Evolutionary conservation across 2,797 vertebrate species (phyloP), one percentile per base, ranked within the genome.

Genomic region (Hoplostethus mediterraneus): DNA sequence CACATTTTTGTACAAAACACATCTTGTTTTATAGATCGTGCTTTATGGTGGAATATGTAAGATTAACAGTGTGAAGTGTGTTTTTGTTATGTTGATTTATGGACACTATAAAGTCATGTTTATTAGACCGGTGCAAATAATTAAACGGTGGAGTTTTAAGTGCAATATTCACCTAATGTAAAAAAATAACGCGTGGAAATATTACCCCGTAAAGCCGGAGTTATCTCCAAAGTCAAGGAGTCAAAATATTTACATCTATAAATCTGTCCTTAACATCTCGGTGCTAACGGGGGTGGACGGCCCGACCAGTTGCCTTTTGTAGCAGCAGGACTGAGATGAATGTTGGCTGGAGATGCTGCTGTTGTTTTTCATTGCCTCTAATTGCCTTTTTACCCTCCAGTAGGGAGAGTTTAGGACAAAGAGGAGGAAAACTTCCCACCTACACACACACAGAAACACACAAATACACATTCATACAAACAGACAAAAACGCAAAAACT

Each of bases 81-180:
- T 96, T 98, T 98, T 97, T 97, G 96, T 96, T 96, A 91, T 81
- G 82, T 94, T 98, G 96, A 99, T 99, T 98, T 97, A 99, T 94
- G 86, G 73, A 53, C 63, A 55, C 93, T 87, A 95, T 99, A 98
- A 98, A 99, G 93, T 89, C 90, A 93, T 97, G 96, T 99, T 99
- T 98, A 99, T 97, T 95, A 94, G 94, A 94, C 94, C 94, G 95
- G 96, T 96, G 96, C 97, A 97, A 97, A 97, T 96, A 97, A 97
- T 98, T 97, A 97, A 97, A 97, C 95, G 96, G 96, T 94, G 89
- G 96, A 96, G 95, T 97, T 98, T 96, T 97, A 98, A 96, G 95
- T 97, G 96, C 96, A 96, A 93, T 96, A 96, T 97, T 97, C 96
- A 94, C 91, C 96, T 97, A 96, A 97, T 96, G 96, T 94, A 94